A percentile compares a stretch with the other conserved stretches of the same genome.
These are phyloP conservation scores for Carapus acus DNA, from an alignment of 2,797 vertebrate genomes.

Conservation along the genomic window DNA sequence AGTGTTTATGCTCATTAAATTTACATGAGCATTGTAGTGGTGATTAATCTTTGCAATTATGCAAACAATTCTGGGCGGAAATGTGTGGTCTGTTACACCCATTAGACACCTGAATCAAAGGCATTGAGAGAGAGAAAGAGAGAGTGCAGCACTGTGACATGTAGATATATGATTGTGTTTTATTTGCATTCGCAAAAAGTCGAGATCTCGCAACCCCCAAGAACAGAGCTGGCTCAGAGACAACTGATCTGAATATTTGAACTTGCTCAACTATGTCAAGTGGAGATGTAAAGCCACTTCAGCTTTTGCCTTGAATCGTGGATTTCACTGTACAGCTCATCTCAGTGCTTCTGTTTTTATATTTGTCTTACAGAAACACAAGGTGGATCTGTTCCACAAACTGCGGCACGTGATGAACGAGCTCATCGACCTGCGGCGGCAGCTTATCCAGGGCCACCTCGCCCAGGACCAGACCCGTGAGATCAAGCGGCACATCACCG, in stretches of 20 bases:
- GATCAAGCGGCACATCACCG: conserved; percentile 96
- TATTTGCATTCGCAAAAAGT: conserved; percentile 24
- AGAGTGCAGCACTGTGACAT: conserved; percentile 31
- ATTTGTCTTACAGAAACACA: conserved; percentile 81
- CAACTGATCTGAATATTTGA: not conserved
- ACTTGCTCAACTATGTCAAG: not conserved
- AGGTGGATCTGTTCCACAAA: conserved; percentile 98
- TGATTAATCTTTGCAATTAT: conserved; percentile 60
- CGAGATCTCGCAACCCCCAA: conserved; percentile 6
- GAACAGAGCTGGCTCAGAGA: conserved; percentile 1
- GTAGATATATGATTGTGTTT: not conserved
- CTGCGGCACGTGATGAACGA: conserved; percentile 99
- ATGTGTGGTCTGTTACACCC: conserved; percentile 40
- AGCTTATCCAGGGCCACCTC: conserved; percentile 96
- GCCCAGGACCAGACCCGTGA: conserved; percentile 97
- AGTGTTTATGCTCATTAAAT: conserved; percentile 61
- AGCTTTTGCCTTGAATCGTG: no score
- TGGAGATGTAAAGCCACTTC: no score
- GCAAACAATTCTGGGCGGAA: conserved; percentile 59
- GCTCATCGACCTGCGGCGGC: conserved; percentile 94
- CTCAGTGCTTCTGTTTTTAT: no score
- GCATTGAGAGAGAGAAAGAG: conserved; percentile 30
- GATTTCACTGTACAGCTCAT: no score
- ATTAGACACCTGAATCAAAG: conserved; percentile 43
- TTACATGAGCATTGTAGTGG: conserved; percentile 47